These are phyloP conservation scores for Pygathrix nemaeus DNA, from an alignment of 2,113 vertebrate genomes.

Conservation along the genomic window DNA sequence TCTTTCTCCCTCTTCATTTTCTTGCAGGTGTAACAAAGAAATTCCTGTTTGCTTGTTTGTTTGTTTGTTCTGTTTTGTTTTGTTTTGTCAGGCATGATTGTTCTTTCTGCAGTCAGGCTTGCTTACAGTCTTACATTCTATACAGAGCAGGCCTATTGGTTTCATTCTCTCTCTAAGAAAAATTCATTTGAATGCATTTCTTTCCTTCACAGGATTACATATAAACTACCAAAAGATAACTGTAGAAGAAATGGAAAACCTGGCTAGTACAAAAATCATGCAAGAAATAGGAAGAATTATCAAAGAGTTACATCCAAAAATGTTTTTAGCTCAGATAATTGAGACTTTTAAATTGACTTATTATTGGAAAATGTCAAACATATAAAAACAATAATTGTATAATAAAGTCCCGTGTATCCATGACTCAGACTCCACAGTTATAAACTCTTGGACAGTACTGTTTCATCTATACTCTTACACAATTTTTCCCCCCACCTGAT, in stretches of 20 bases:
- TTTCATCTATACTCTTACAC: background rate
- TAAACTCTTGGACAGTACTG: background rate
- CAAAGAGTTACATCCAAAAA: background rate
- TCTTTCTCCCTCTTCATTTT: background rate
- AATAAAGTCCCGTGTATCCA: background rate
- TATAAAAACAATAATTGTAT: background rate
- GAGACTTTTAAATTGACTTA: background rate
- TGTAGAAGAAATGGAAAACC: background rate
- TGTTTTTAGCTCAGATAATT: background rate
- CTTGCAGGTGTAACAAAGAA: background rate
- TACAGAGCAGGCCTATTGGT: background rate
- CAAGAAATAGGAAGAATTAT: background rate
- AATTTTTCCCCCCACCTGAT: background rate
- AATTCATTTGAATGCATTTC: background rate
- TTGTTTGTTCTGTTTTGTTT: background rate
- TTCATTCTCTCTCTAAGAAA: background rate
- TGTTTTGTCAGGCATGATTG: background rate
- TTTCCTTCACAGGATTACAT: background rate
- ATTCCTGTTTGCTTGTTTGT: background rate
- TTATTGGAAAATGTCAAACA: background rate
- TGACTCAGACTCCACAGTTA: background rate
- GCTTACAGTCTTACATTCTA: background rate
- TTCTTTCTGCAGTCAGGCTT: background rate
- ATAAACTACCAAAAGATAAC: background rate
- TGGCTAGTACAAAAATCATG: background rate